These are phyloP conservation scores for Ariopsis seemanni DNA, from an alignment of 2,113 vertebrate species.

Conservation along the genomic window DNA sequence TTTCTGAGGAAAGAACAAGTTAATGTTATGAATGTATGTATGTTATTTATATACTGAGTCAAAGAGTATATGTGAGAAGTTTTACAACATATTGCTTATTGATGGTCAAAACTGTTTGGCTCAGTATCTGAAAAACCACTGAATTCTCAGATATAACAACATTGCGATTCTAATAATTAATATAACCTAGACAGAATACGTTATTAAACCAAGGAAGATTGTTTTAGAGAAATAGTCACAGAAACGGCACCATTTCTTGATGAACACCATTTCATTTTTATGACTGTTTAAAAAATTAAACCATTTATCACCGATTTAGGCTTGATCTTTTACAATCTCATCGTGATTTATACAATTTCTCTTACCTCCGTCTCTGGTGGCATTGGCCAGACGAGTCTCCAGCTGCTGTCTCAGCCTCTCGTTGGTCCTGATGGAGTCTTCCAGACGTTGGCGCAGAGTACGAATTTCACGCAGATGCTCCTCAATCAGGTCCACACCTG, in stretches of 20 bases:
- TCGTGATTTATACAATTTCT: background rate
- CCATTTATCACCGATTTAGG: background rate
- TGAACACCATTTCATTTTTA: background rate
- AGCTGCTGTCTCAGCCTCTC: constrained; percentile 87
- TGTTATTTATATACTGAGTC: background rate
- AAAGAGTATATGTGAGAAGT: background rate
- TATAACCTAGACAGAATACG: background rate
- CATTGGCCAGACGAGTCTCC: constrained; percentile 74
- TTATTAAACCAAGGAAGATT: background rate
- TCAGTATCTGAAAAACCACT: background rate
- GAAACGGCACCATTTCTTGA: background rate
- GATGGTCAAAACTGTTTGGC: background rate
- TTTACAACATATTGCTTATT: background rate
- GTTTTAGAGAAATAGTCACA: background rate
- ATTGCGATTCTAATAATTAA: background rate
- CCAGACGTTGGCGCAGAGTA: constrained; percentile 83
- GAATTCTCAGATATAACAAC: background rate
- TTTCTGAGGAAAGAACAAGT: background rate
- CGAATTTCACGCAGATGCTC: constrained; percentile 88
- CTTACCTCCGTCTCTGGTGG: constrained; percentile 71
- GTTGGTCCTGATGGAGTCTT: constrained; percentile 90
- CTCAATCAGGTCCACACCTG: constrained; percentile 84
- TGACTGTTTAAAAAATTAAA: background rate
- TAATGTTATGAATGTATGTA: background rate
- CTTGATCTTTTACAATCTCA: background rate